A percentile compares a stretch with the other conserved stretches of the same genome.
Evolutionary conservation across 1,140 invertebrate species (phyloP).

Genomic region (Metopolophium dirhodum): DNA sequence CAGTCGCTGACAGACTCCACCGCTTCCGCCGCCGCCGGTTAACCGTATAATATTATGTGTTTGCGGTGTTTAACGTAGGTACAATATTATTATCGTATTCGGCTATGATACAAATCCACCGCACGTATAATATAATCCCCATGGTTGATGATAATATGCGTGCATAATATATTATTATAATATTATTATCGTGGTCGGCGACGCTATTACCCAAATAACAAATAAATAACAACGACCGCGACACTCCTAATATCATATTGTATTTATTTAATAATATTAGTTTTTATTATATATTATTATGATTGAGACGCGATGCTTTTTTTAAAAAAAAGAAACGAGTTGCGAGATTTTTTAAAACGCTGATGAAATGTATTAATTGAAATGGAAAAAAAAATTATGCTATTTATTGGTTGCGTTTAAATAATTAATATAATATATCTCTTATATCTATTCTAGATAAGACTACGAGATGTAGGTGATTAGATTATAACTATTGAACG

Average conservation of each 20-base stretch:
- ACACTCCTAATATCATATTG: background rate
- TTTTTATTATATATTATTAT: slow-evolving; percentile 10
- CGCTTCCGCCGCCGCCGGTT: background rate
- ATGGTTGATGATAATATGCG: background rate
- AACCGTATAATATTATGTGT: slow-evolving; percentile 7
- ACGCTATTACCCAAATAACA: background rate
- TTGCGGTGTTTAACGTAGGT: background rate
- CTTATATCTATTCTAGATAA: no score
- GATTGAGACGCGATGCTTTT: background rate
- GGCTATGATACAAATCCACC: background rate
- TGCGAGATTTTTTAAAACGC: background rate
- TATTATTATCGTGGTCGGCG: background rate
- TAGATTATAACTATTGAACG: no score
- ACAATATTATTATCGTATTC: slow-evolving; percentile 11
- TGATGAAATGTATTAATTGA: no score
- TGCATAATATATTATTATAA: background rate
- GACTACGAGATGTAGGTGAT: no score
- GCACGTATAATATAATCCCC: background rate
- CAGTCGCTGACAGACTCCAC: background rate
- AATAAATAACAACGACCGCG: background rate
- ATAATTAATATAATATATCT: no score
- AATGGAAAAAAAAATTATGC: no score
- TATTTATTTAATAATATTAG: background rate
- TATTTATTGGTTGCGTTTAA: no score
- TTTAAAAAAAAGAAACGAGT: background rate